Evolutionary conservation across 2,113 vertebrate genomes (phyloP).

Genomic region (Orientallactaga bullata): DNA sequence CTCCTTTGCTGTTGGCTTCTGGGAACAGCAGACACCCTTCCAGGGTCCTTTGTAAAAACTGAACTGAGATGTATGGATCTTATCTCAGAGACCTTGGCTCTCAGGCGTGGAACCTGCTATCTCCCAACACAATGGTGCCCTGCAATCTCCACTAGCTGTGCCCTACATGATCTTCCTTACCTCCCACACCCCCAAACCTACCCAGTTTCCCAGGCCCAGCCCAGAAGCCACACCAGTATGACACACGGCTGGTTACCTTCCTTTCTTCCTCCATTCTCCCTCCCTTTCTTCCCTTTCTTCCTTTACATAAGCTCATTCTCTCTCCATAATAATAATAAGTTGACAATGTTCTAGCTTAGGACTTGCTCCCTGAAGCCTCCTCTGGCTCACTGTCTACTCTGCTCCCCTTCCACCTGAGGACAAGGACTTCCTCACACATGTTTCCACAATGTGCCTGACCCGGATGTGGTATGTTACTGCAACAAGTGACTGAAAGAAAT

Average conservation of each 20-base stretch:
- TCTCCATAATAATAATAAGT: not conserved
- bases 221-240: not conserved
- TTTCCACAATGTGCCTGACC: not conserved
- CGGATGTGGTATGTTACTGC: not conserved
- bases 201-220: not conserved
- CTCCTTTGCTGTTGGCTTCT: not conserved
- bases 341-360: too few relatives aligned
- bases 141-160: rapidly evolving
- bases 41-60: not conserved
- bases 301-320: not conserved
- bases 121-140: rapidly evolving
- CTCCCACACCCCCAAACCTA: not conserved
- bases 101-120: not conserved
- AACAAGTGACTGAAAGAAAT: not conserved
- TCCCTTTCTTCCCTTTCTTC: not conserved
- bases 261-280: rapidly evolving
- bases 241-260: not conserved
- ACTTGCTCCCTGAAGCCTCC: not conserved
- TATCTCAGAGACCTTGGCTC: not conserved
- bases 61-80: not conserved
- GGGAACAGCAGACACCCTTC: not conserved
- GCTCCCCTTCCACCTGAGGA: not conserved
- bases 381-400: not conserved
- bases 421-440: not conserved
- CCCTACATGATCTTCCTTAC: not conserved